Evolutionary conservation across 2,888 invertebrate species (phyloP), one percentile per base, ranked within the genome.

Genomic region (Branchellion lobata): DNA sequence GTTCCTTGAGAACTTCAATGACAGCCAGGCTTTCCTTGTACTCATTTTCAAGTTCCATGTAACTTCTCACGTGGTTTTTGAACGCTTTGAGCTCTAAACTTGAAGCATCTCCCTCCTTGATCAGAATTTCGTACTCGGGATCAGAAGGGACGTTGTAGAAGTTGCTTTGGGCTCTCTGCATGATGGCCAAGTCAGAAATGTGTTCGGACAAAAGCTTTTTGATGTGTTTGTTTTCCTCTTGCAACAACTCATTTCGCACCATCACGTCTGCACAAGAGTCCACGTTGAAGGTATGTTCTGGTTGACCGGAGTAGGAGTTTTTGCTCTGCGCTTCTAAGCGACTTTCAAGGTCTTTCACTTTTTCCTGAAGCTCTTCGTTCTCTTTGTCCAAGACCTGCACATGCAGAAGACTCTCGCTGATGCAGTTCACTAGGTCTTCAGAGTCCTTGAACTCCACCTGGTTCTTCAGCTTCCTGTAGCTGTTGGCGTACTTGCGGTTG

Each of bases 391-490:
- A 8, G 36, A 14, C 36, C 21, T 40, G 24, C 21, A 73, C 5
- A 5, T 73, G 73, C 8, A 21, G 14, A n/a, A 73, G 47, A 18
- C 36, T 40, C 11, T 73, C 73, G 14, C 34, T 47, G 21, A 73
- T 73, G n/a, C 47, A 40, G 21, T 3, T 40, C 18, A 73, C 47
- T 40, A 73, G 36, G 29, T 73, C 40, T 14, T 34, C 27, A 3
- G 73, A 36, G 24, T 73, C 73, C 18, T 73, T 34, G 24, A 73
- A 73, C 40, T 73, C 73, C 8, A 73, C 47, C 36, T 36, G 29
- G 27, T 73, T 73, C 47, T 47, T 73, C 5, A 73, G 34, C 36
- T 73, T 73, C 8, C 47, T 34, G 47, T 73, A 73, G 36, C 73
- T 73, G 18, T 73, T 34, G 2, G 36, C 73, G 31, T 11, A 27